Base-by-base conservation (phyloP, 2,797 vertebrate genomes). In the Ctenosaura bakeri region DNA sequence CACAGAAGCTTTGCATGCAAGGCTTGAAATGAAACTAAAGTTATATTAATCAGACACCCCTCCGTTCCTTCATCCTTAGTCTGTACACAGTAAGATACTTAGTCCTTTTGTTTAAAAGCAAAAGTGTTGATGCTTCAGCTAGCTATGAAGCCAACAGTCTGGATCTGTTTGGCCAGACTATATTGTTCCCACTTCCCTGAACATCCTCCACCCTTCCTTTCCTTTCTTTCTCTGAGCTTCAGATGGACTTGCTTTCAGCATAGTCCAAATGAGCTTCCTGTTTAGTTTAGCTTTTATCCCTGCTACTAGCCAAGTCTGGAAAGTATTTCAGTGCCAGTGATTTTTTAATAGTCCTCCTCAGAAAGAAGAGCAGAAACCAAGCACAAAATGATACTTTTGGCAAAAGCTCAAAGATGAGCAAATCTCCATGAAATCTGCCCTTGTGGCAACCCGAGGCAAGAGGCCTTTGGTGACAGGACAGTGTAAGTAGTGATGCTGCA, bases 111-210 rank as follows among this genome's bases (percentile, higher is more conserved):
- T 80, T 66, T 14, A 62, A 77, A 12, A 22, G 73, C 35, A 46
- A 80, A 81, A 73, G 78, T 4, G 91, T 86, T 90, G 38, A 14
- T 87, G 74, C 59, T 26, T 32, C 14, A 32, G n/a, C 64, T 86
- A 52, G 32, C 29, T 84, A 6, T 76, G 76, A 32, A 71, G 42
- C 52, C 52, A 87, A 52, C 69, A 26, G 35, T 56, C 73, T 1
- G 1, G 0, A 32, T 90, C 74, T 94, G 85, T 74, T 93, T 89
- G 83, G 90, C 2, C 3, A 88, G 71, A 71, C 26, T 87, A 29
- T 64, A 84, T 89, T 64, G 81, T 89, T 89, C 35, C 64, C 22
- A 73, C 78, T 88, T 59, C 26, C 80, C 20, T 90, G 76, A 86
- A 74, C 18, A 86, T 66, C 79, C 83, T 76, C 80, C 78, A 24